Evolutionary conservation across 2,113 vertebrate species (phyloP).

Genomic region (Poeciliopsis prolifica): DNA sequence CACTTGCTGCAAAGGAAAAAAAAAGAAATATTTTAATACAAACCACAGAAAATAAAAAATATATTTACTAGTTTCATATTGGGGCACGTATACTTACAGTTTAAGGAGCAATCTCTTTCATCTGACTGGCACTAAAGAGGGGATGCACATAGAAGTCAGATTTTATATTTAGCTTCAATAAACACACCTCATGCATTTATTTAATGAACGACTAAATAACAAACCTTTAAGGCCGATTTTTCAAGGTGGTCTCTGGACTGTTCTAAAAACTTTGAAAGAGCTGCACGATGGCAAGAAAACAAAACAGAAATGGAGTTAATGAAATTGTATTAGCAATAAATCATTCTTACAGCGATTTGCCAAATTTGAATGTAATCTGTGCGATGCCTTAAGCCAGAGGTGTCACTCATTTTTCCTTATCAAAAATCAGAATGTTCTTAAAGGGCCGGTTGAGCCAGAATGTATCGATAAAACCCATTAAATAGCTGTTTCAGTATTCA

Average conservation of each 20-base stretch:
- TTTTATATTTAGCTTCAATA: not conserved
- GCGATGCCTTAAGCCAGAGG: too few relatives aligned
- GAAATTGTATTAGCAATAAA: not conserved
- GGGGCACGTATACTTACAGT: slow-evolving; percentile 33
- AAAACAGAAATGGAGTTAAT: slow-evolving; percentile 3
- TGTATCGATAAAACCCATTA: too few relatives aligned
- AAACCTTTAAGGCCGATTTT: slow-evolving; percentile 50
- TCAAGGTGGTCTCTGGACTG: slow-evolving; percentile 7
- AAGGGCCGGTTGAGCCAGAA: too few relatives aligned
- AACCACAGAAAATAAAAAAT: not conserved
- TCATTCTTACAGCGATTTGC: too few relatives aligned
- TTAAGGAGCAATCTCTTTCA: slow-evolving; percentile 24
- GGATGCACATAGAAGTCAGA: not conserved
- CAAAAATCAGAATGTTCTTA: too few relatives aligned
- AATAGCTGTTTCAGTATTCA: too few relatives aligned
- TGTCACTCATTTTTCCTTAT: too few relatives aligned
- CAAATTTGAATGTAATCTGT: too few relatives aligned
- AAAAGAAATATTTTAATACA: slow-evolving; percentile 1
- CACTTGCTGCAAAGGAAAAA: slow-evolving; percentile 12
- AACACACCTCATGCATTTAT: not conserved
- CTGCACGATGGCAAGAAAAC: slow-evolving; percentile 29
- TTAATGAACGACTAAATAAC: not conserved
- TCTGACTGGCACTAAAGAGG: slow-evolving; percentile 45
- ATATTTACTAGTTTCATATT: not conserved
- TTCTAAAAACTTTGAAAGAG: slow-evolving; percentile 18